A percentile compares a stretch with the other conserved stretches of the same genome.
These are phyloP conservation scores for Holotrichia oblita DNA, from an alignment of 1,140 invertebrate species.

Conservation along the genomic window DNA sequence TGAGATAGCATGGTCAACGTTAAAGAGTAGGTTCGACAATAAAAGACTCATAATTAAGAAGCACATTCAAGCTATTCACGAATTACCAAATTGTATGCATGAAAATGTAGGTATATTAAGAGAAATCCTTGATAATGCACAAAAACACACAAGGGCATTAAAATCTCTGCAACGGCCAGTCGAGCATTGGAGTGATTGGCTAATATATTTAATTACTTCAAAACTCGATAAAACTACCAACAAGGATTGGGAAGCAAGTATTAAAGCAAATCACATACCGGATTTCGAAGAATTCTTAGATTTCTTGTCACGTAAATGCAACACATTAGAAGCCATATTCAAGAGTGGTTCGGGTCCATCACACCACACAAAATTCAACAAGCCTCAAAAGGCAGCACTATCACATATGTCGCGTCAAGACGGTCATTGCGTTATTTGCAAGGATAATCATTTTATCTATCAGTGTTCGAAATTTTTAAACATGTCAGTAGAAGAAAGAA, in stretches of 20 bases:
- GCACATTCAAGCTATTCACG: constrained; percentile 35
- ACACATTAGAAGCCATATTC: constrained; percentile 48
- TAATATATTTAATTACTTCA: constrained; percentile 53
- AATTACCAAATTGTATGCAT: neutral
- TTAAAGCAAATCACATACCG: constrained; percentile 37
- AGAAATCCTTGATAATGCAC: neutral
- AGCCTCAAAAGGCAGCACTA: neutral
- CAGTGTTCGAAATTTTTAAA: constrained; percentile 24
- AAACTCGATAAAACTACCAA: constrained; percentile 55
- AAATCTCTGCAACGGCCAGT: neutral
- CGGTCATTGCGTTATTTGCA: neutral
- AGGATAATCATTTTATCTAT: neutral
- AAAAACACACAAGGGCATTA: constrained; percentile 20
- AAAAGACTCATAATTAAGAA: constrained; percentile 33
- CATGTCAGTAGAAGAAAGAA: neutral
- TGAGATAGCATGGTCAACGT: constrained; percentile 42
- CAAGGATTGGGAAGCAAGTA: constrained; percentile 53
- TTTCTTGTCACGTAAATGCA: constrained; percentile 51
- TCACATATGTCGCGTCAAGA: neutral
- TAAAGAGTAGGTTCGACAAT: constrained; percentile 45
- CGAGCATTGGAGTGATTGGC: constrained; percentile 52
- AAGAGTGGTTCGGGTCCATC: neutral
- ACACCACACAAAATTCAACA: neutral
- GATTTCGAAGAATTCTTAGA: constrained; percentile 45
- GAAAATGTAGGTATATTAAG: neutral